These are phyloP conservation scores for Eumacrocentrus americanus DNA, from an alignment of 2,888 invertebrate species.

Conservation along the genomic window DNA sequence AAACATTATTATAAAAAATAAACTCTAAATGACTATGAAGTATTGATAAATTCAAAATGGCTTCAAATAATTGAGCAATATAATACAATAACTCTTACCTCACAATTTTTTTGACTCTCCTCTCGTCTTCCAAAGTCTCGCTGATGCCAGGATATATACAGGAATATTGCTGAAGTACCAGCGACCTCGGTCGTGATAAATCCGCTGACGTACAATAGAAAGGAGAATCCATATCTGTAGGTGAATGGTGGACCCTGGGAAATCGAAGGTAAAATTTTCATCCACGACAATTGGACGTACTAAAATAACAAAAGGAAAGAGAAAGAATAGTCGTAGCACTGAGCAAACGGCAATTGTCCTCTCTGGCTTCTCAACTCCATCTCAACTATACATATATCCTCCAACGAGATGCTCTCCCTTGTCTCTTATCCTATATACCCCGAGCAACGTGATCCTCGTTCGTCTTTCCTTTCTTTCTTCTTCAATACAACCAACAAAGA, in stretches of 20 bases:
- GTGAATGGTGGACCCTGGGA: conserved; percentile 78
- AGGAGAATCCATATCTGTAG: conserved; percentile 87
- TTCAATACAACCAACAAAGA: conserved; percentile 12
- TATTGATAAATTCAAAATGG: too few relatives aligned
- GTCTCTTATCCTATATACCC: too few relatives aligned
- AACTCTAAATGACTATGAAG: too few relatives aligned
- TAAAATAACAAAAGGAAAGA: background rate
- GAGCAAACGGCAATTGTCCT: conserved; percentile 14
- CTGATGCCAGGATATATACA: conserved; percentile 83
- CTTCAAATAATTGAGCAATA: too few relatives aligned
- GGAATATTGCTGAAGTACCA: conserved; percentile 84
- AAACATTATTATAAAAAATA: background rate
- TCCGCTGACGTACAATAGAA: conserved; percentile 83
- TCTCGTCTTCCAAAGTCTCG: conserved; percentile 68
- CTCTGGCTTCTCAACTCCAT: conserved; percentile 1
- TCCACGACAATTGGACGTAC: background rate
- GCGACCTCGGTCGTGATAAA: conserved; percentile 85
- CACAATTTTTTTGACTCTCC: conserved; percentile 58
- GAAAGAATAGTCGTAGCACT: conserved; percentile 13
- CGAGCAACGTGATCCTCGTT: too few relatives aligned
- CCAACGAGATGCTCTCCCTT: background rate
- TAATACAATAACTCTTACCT: too few relatives aligned
- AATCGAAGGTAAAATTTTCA: conserved; percentile 33
- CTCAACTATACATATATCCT: background rate
- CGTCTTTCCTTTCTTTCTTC: background rate